Base-by-base conservation (phyloP, 2,797 vertebrate genomes). In the Dryobates pubescens region DNA sequence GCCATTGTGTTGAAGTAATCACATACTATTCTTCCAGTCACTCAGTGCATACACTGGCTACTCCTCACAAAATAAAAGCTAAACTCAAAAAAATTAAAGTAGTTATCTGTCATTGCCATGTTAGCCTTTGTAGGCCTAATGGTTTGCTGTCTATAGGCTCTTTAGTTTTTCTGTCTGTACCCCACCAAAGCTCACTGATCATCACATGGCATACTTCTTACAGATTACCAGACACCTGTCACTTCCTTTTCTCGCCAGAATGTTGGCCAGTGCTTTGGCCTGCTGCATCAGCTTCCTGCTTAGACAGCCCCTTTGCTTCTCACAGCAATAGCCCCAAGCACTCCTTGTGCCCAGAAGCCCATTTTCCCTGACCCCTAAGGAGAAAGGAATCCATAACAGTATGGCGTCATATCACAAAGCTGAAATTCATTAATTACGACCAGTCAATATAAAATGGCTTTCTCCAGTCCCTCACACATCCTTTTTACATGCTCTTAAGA, bases 41-140 rank as follows among this genome's bases (percentile, higher is more conserved):
- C 27, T 88, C 32, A 26, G 59, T 14, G 53, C 57, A 65, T 30
- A 65, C 43, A n/a, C 56, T 34, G 65, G 53, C 70, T 86, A 70
- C 80, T 83, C 75, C 9, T 11, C 82, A 61, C 53, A 69, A 61
- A 89, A 76, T 20, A 75, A 82, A 82, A 85, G 65, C 54, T 82
- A 75, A 91, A 68, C 67, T 57, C 61, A 38, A 72, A 29, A 65
- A 68, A 90, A 88, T 69, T 81, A 78, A 86, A 92, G 81, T 36
- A 78, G 75, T 75, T 75, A 56, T 34, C 74, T 62, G 11, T 57
- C 92, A 93, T 64, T 65, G 59, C 32, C 36, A 24, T 1, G 13
- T n/a, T 77, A 51, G 49, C 51, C 14, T 72, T 69, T 20, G 41
- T 29, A 87, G 41, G 51, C 26, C 49, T 68, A 65, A 59, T 6